phyloP scores from a whole-genome alignment of 2,113 vertebrate genomes.

The Entomyzon cyanotis region DNA sequence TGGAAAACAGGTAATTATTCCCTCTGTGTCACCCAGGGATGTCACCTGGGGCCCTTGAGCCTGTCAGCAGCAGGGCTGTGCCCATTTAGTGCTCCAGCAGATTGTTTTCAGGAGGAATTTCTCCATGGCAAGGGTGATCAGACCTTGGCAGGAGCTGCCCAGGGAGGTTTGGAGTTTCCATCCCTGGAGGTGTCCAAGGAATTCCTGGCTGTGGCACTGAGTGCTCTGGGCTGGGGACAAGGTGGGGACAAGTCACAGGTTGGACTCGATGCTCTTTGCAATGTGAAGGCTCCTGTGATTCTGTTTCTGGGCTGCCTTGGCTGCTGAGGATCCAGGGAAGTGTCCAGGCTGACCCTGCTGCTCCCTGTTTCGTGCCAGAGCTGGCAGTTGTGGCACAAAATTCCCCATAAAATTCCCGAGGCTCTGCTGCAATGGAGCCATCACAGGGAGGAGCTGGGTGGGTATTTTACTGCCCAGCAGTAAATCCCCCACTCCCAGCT shows the following conservation, averaged over 20 bases:
- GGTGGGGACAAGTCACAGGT: not conserved
- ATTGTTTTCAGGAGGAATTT: not conserved
- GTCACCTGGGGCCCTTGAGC: fast-evolving
- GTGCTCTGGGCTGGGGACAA: not conserved
- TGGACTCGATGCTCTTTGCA: not conserved
- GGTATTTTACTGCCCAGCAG: not conserved
- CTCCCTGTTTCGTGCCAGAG: not conserved
- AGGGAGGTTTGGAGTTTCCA: not conserved
- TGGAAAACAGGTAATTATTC: not conserved
- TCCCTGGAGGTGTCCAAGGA: not conserved
- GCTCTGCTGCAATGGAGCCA: not conserved
- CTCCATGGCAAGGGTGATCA: not conserved
- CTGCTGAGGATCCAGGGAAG: not conserved
- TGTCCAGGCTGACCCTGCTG: fast-evolving
- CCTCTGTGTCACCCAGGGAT: not conserved
- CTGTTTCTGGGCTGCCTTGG: not conserved
- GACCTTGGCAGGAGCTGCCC: not conserved
- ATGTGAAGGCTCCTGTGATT: too few species aligned
- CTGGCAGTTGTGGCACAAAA: not conserved
- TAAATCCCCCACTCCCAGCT: not conserved
- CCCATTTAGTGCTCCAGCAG: not conserved
- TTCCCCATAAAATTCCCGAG: not conserved
- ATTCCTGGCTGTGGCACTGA: not conserved
- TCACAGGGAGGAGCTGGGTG: not conserved
- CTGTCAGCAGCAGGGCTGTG: fast-evolving